These are phyloP conservation scores for Nothoprocta pentlandii DNA, from an alignment of 2,113 vertebrate species.

Conservation along the genomic window DNA sequence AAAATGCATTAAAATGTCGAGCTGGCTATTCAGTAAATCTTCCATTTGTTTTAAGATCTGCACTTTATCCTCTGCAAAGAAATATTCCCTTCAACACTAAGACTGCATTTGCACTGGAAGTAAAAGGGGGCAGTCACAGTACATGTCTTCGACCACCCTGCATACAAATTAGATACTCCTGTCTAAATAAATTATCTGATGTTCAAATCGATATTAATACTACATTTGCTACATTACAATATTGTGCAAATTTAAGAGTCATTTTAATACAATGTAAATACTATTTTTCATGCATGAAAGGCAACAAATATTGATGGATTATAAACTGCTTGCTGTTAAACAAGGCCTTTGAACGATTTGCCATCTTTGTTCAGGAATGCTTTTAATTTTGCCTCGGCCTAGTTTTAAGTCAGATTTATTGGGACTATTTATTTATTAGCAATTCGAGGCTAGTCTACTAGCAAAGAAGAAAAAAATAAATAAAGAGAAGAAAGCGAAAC, in stretches of 20 bases:
- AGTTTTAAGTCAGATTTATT: conserved; percentile 68
- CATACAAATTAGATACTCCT: conserved; percentile 81
- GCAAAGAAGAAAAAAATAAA: neutral
- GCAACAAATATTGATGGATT: conserved; percentile 79
- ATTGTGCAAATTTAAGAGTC: conserved; percentile 80
- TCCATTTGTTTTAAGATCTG: conserved; percentile 81
- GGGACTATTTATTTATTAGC: conserved; percentile 45
- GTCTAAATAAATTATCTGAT: conserved; percentile 84
- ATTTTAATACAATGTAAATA: conserved; percentile 82
- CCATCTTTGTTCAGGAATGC: conserved; percentile 74
- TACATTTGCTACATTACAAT: conserved; percentile 81
- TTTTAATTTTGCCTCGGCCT: conserved; percentile 72
- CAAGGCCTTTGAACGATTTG: conserved; percentile 72
- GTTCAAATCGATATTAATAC: conserved; percentile 84
- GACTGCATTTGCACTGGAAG: conserved; percentile 80
- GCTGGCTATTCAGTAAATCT: conserved; percentile 77
- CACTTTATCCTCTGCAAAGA: conserved; percentile 77
- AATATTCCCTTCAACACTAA: conserved; percentile 36
- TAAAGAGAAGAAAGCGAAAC: neutral
- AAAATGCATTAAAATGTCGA: conserved; percentile 75
- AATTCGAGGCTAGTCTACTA: conserved; percentile 23
- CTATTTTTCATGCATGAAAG: conserved; percentile 75
- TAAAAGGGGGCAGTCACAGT: conserved; percentile 82
- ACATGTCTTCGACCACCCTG: conserved; percentile 76
- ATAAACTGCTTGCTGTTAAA: conserved; percentile 68